phyloP scores from a whole-genome alignment of 2,113 vertebrate species.

The Rafetus swinhoei region DNA sequence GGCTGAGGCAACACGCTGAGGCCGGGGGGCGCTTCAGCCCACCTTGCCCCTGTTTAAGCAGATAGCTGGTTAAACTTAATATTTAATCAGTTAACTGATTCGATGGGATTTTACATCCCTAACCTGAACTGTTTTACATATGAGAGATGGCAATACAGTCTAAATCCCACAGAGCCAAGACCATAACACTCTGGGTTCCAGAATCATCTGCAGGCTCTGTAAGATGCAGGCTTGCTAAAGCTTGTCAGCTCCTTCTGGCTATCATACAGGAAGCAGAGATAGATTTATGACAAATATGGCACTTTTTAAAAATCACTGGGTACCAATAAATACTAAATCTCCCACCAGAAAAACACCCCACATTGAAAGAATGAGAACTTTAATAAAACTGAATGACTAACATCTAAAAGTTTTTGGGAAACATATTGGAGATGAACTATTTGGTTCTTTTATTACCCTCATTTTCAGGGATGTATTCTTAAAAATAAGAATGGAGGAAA shows the following conservation, averaged over 20 bases:
- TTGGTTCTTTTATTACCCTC: not conserved
- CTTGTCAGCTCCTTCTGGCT: not conserved
- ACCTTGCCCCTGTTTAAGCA: too few relatives aligned
- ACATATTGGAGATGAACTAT: not conserved
- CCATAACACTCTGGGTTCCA: constrained; percentile 45
- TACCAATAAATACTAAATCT: not conserved
- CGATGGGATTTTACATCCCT: too few relatives aligned
- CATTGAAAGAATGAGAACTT: not conserved
- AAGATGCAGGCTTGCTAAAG: constrained; percentile 8
- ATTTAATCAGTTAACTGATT: too few relatives aligned
- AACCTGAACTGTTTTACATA: not conserved
- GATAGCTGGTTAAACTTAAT: too few relatives aligned
- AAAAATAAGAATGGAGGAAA: not conserved
- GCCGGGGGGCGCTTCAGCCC: too few relatives aligned
- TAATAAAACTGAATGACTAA: not conserved
- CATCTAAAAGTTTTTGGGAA: not conserved
- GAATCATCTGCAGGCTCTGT: constrained; percentile 21
- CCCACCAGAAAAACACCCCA: not conserved
- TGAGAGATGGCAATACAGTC: not conserved
- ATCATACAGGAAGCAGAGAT: not conserved
- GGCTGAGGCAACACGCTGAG: too few relatives aligned
- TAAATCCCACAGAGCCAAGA: not conserved
- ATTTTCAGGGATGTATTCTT: not conserved
- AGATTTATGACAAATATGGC: not conserved
- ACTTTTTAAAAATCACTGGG: not conserved